Evolutionary conservation across 2,113 vertebrate genomes (phyloP).

Genomic region (Sorex fumeus): DNA sequence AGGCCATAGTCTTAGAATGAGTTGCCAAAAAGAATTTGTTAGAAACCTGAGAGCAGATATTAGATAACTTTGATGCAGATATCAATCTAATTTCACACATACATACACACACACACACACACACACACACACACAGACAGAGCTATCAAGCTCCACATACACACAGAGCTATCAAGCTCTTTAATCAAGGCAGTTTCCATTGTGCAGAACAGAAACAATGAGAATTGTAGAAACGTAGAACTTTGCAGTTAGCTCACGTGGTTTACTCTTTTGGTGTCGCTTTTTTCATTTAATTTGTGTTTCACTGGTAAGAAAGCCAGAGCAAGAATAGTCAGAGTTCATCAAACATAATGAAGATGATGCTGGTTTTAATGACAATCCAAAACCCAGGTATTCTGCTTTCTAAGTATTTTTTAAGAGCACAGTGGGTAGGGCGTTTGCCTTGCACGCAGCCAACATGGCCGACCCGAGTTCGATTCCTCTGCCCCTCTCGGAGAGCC

Average conservation of each 20-base stretch:
- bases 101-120: not conserved
- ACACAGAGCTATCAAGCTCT: too few relatives aligned
- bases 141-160: too few relatives aligned
- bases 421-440: too few relatives aligned
- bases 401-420: not conserved
- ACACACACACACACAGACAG: too few relatives aligned
- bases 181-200: too few relatives aligned
- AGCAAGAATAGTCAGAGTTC: not conserved
- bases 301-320: conserved; percentile 21
- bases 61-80: not conserved
- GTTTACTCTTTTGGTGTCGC: conserved; percentile 18
- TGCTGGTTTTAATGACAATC: not conserved
- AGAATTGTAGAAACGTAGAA: conserved; percentile 14
- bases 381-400: not conserved
- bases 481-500: too few relatives aligned
- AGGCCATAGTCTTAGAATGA: not conserved
- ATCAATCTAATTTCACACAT: conserved; percentile 28
- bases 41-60: not conserved
- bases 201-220: not conserved
- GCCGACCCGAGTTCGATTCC: too few relatives aligned
- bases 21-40: not conserved
- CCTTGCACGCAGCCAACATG: too few relatives aligned
- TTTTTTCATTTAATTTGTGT: not conserved
- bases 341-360: not conserved
- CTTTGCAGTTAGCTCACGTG: not conserved